Conservation (phyloP, 2,113 vertebrate genomes). For the Ceyx margarethae region DNA sequence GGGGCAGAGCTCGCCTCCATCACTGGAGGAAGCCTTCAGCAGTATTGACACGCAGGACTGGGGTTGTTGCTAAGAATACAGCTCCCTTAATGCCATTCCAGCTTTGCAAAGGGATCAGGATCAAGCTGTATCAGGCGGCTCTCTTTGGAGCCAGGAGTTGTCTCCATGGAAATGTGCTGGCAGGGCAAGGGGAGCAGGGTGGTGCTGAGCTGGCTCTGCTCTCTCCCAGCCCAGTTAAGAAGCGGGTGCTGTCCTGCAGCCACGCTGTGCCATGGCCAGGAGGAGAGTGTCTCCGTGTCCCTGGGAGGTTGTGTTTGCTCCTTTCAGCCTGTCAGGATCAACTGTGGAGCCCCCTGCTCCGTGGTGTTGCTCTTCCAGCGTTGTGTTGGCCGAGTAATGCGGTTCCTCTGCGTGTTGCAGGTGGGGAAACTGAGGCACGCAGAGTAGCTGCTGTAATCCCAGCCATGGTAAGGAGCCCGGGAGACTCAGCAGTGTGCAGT, state of each 20-base stretch:
- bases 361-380: not conserved
- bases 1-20: not conserved
- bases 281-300: not conserved
- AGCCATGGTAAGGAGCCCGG: not conserved
- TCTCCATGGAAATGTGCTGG: constrained; percentile 18
- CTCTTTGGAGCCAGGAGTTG: not conserved
- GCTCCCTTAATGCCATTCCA: not conserved
- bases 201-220: not conserved
- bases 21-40: not conserved
- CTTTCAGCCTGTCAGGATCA: not conserved
- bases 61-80: not conserved
- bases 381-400: not conserved
- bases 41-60: not conserved
- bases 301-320: not conserved
- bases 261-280: fast-evolving
- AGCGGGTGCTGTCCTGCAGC: not conserved
- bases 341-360: fast-evolving
- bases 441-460: not conserved
- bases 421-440: not conserved
- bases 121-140: not conserved
- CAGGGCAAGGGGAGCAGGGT: not conserved
- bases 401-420: not conserved
- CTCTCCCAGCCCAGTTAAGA: not conserved
- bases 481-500: fast-evolving
- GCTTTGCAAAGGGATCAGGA: constrained; percentile 15